These are phyloP conservation scores for Erannis defoliaria DNA, from an alignment of 2,888 invertebrate genomes.

Conservation along the genomic window DNA sequence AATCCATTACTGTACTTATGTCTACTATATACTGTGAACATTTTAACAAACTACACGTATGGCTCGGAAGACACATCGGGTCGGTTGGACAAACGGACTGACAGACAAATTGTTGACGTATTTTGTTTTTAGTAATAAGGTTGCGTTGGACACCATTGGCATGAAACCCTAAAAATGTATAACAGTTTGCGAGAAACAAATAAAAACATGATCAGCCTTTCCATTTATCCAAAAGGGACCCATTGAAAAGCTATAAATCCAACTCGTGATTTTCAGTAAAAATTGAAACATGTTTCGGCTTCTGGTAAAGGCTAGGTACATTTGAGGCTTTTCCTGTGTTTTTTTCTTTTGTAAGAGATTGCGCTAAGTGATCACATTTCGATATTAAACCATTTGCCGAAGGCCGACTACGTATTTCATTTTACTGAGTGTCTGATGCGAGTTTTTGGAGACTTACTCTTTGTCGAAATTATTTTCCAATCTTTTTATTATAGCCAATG, in stretches of 20 bases:
- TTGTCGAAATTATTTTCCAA: slow-evolving; percentile 82
- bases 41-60: neutral
- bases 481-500: slow-evolving; percentile 78
- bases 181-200: slow-evolving; percentile 37
- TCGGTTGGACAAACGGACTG: too few relatives aligned
- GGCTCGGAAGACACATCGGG: too few relatives aligned
- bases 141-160: too few relatives aligned
- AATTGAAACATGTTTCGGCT: slow-evolving; percentile 80
- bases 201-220: slow-evolving; percentile 38
- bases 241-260: slow-evolving; percentile 71
- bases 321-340: slow-evolving; percentile 74
- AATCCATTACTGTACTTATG: too few relatives aligned
- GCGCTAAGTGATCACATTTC: slow-evolving; percentile 87
- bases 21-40: too few relatives aligned
- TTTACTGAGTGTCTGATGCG: slow-evolving; percentile 85
- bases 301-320: slow-evolving; percentile 81
- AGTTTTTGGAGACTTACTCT: slow-evolving; percentile 82
- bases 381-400: slow-evolving; percentile 86
- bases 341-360: slow-evolving; percentile 85
- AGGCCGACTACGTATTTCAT: slow-evolving; percentile 86
- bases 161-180: slow-evolving; percentile 16
- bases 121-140: too few relatives aligned
- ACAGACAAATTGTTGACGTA: too few relatives aligned
- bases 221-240: slow-evolving; percentile 59
- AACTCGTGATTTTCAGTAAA: slow-evolving; percentile 72